Percentiles rank a stretch among this genome's conserved stretches.
These are phyloP conservation scores for Spialia ferax DNA, from an alignment of 2,888 invertebrate genomes.

Conservation along the genomic window DNA sequence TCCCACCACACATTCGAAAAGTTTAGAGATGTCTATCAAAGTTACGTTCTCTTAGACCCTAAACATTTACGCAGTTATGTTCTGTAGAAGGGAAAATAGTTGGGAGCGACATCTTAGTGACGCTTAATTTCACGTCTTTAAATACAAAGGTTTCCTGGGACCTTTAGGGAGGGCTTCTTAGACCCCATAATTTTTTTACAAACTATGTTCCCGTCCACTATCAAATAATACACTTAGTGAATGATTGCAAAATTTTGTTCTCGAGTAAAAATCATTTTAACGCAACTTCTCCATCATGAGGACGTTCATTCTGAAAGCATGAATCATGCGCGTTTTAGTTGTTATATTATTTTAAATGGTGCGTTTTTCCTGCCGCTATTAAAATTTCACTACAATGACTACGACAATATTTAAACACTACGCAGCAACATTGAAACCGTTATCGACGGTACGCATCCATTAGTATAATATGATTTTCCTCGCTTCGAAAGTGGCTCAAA, in stretches of 20 bases:
- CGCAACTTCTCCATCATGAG: too few species aligned
- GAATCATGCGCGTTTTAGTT: too few species aligned
- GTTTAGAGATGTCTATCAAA: conserved; percentile 28
- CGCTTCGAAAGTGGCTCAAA: conserved; percentile 27
- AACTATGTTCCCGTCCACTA: too few species aligned
- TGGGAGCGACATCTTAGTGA: conserved; percentile 4
- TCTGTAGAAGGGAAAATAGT: conserved; percentile 14
- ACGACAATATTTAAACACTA: neutral
- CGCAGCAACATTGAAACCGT: neutral
- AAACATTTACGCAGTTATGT: conserved; percentile 18
- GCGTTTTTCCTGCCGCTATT: too few species aligned
- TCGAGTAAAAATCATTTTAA: too few species aligned
- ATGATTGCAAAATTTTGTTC: too few species aligned
- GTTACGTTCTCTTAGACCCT: conserved; percentile 16
- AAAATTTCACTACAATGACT: neutral
- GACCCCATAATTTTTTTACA: too few species aligned
- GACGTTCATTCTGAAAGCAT: too few species aligned
- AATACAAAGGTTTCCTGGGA: neutral
- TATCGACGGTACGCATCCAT: conserved; percentile 13
- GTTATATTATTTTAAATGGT: too few species aligned
- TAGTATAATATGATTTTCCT: conserved; percentile 19
- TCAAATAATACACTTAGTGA: too few species aligned
- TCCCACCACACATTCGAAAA: conserved; percentile 19
- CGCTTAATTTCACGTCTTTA: neutral
- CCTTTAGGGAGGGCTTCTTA: too few species aligned